Base-by-base conservation (phyloP, 2,113 vertebrate species). In the Fregetta grallaria region DNA sequence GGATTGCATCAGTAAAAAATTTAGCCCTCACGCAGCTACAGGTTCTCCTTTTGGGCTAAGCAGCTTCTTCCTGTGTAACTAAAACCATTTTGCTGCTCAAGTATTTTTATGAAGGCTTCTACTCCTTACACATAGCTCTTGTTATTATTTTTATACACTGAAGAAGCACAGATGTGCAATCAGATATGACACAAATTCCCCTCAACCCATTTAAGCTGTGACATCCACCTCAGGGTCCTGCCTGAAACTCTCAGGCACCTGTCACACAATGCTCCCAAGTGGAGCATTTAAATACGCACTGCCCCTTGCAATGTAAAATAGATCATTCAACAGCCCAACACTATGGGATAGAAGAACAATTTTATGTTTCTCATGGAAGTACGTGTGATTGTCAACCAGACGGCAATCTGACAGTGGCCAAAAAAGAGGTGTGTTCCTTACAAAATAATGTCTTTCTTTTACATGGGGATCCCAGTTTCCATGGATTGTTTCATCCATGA, bases 401-500 rank as follows among this genome's bases (percentile, higher is more conserved):
- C 40, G 53, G 70, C 44, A 94, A 66, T 65, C 75, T 80, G 75
- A 80, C 6, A 74, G 53, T 7, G 32, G 36, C 36, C 52, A 75
- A 88, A 87, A 81, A 30, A 65, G 73, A 91, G 70, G 73, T 68
- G 78, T 90, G 55, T 58, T 86, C 78, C 74, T 80, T 77, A 88
- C 7, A 93, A 91, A 76, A 78, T 82, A 89, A 58, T 47, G 20
- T 21, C 75, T 85, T 42, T 34, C n/a, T 94, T 90, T 88, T 73
- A 85, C 66, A 88, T 29, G 40, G 66, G 67, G 38, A 94, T 90
- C 40, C 68, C 78, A 75, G 52, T 94, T 95, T 96, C 96, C 94
- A 96, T 58, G 87, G 91, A 96, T 95, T 96, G 94, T 95, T 95
- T 96, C 63, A 91, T 22, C 74, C 87, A 94, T 67, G 30, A 73